Percentiles rank a stretch among this genome's conserved stretches.
phyloP scores from a whole-genome alignment of 1,140 invertebrate species.

The Temnothorax curvispinosus region DNA sequence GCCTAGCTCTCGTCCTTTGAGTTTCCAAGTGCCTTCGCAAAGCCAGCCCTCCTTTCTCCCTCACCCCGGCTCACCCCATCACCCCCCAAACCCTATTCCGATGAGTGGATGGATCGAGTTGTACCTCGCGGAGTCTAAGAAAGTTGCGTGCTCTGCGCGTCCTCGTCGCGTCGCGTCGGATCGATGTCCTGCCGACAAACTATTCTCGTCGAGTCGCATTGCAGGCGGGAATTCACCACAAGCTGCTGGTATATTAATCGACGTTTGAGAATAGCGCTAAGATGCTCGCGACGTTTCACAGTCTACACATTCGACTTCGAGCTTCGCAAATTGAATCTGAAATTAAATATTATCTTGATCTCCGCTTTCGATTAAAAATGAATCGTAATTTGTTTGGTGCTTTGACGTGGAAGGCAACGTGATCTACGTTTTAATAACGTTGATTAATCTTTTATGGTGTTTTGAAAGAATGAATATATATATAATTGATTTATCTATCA shows the following conservation, averaged over 20 bases:
- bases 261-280: slow-evolving; percentile 31
- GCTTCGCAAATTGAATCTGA: not conserved
- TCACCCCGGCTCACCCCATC: not conserved
- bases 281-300: slow-evolving; percentile 6
- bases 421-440: not conserved
- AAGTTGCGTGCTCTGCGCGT: slow-evolving; percentile 51
- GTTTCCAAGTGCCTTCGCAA: slow-evolving; percentile 17
- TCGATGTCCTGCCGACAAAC: slow-evolving; percentile 49
- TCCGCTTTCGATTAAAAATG: not conserved
- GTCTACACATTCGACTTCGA: not conserved
- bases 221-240: not conserved
- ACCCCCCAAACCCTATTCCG: not conserved
- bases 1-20: slow-evolving; percentile 17
- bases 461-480: not conserved
- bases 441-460: not conserved
- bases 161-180: slow-evolving; percentile 31
- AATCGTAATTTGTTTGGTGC: not conserved
- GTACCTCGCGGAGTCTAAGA: slow-evolving; percentile 46
- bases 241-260: slow-evolving; percentile 47
- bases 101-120: slow-evolving; percentile 47
- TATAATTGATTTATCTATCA: not conserved
- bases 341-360: not conserved
- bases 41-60: not conserved
- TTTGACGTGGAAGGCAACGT: not conserved
- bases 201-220: slow-evolving; percentile 39